phyloP scores from a whole-genome alignment of 2,797 vertebrate genomes.

The Morelia viridis region DNA sequence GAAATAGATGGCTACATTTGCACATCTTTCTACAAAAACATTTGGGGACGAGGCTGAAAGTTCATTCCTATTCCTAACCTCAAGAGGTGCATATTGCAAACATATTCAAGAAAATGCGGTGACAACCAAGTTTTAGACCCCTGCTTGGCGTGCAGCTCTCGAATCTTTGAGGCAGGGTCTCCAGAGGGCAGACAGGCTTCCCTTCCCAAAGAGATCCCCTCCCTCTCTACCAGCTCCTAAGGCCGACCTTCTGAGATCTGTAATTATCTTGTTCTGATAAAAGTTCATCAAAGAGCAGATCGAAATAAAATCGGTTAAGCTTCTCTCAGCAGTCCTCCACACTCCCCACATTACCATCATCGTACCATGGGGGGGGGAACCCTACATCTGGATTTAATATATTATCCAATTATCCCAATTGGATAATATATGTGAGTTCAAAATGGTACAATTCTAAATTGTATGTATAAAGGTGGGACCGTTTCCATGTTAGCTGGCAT shows the following conservation, averaged over 20 bases:
- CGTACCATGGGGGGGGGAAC: not conserved
- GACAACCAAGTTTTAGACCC: not conserved
- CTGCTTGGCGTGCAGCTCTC: not conserved
- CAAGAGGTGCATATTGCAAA: conserved; percentile 37
- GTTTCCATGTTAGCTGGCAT: no score
- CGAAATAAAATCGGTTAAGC: not conserved
- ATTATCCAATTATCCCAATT: not conserved
- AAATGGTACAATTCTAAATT: not conserved
- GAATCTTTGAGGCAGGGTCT: not conserved
- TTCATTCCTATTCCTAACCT: conserved; percentile 22
- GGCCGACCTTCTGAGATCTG: not conserved
- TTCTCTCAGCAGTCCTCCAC: not conserved
- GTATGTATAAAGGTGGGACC: not conserved
- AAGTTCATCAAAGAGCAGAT: not conserved
- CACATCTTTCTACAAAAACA: conserved; percentile 42
- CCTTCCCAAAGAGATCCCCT: not conserved
- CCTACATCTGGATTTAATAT: not conserved
- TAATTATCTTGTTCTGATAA: not conserved
- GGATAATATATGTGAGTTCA: not conserved
- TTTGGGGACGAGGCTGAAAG: not conserved
- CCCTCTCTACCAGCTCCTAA: not conserved
- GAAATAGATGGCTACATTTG: conserved; percentile 1
- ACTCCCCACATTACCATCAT: not conserved
- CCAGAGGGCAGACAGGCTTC: not conserved
- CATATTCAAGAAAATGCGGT: not conserved